Evolutionary conservation across 2,888 invertebrate genomes (phyloP).

Genomic region (Morpho achilles): DNA sequence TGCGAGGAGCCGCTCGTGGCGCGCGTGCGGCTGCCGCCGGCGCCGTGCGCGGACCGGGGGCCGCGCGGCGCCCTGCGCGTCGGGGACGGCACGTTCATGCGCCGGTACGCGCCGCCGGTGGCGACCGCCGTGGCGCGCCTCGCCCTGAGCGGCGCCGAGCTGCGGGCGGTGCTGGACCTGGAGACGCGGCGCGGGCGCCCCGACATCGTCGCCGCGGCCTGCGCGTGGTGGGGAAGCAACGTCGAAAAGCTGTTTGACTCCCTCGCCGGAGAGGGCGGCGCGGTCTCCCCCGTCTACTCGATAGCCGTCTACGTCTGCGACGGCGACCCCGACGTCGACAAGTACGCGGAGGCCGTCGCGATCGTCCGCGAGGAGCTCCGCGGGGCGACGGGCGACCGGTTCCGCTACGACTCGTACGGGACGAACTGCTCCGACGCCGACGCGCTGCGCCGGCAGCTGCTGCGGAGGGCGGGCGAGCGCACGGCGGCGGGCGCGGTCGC

Average conservation of each 20-base stretch:
- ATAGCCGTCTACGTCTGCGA: constrained; percentile 12
- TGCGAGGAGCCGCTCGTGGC: constrained; percentile 10
- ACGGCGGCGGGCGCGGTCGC: constrained; percentile 14
- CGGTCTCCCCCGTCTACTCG: background rate
- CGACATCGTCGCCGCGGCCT: constrained; percentile 19
- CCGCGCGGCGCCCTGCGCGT: constrained; percentile 10
- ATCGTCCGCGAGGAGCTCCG: background rate
- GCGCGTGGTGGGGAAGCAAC: constrained; percentile 21
- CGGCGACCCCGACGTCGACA: constrained; percentile 5
- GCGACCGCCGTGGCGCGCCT: constrained; percentile 7
- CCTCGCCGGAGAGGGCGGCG: background rate
- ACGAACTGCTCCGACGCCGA: constrained; percentile 23
- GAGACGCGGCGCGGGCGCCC: background rate
- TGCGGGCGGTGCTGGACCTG: constrained; percentile 18
- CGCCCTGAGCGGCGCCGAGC: constrained; percentile 3
- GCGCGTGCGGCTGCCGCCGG: constrained; percentile 17
- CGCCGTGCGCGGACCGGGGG: constrained; percentile 8
- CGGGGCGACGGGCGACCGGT: background rate
- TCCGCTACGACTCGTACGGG: background rate
- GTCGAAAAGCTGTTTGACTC: background rate
- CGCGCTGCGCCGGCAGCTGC: constrained; percentile 7
- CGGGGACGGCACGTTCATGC: constrained; percentile 21
- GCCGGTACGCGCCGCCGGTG: constrained; percentile 18
- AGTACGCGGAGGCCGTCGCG: background rate
- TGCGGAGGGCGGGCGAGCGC: constrained; percentile 1